phyloP scores from a whole-genome alignment of 2,113 vertebrate genomes.

The Callipepla squamata region DNA sequence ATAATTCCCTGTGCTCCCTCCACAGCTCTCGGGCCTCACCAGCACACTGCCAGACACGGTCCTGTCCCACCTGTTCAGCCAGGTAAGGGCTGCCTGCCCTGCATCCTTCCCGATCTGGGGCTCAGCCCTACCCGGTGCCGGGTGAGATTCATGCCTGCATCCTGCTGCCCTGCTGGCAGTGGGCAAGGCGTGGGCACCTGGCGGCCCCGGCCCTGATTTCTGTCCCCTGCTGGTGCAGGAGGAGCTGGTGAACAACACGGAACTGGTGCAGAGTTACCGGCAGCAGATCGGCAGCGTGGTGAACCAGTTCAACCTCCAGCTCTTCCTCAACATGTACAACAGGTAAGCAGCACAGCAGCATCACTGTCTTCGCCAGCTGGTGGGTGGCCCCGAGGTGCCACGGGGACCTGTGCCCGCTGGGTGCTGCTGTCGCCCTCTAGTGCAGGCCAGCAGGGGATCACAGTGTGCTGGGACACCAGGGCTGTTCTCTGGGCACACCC shows the following conservation, averaged over 20 bases:
- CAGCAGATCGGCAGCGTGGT: conserved; percentile 92
- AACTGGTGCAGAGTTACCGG: conserved; percentile 94
- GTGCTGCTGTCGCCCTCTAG: background rate
- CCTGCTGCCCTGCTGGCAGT: background rate
- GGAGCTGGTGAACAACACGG: conserved; percentile 94
- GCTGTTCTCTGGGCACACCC: background rate
- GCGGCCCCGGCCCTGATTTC: background rate
- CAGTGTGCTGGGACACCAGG: fast-evolving
- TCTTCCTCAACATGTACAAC: conserved; percentile 99
- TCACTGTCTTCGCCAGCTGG: background rate
- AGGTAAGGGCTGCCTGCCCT: conserved; percentile 79
- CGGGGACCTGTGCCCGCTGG: background rate
- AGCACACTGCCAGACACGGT: conserved; percentile 89
- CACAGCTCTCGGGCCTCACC: conserved; percentile 90
- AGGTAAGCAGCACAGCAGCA: conserved; percentile 75
- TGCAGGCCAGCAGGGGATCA: background rate
- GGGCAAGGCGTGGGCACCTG: fast-evolving
- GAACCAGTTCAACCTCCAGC: conserved; percentile 98
- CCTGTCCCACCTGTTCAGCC: conserved; percentile 95
- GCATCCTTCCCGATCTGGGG: background rate
- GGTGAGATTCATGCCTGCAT: fast-evolving
- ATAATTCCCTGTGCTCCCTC: background rate
- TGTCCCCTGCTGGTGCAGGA: conserved; percentile 76
- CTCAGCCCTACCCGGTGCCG: background rate
- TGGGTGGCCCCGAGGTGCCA: background rate